Conservation (phyloP, 1,140 invertebrate genomes). For the Drosophila sproati region DNA sequence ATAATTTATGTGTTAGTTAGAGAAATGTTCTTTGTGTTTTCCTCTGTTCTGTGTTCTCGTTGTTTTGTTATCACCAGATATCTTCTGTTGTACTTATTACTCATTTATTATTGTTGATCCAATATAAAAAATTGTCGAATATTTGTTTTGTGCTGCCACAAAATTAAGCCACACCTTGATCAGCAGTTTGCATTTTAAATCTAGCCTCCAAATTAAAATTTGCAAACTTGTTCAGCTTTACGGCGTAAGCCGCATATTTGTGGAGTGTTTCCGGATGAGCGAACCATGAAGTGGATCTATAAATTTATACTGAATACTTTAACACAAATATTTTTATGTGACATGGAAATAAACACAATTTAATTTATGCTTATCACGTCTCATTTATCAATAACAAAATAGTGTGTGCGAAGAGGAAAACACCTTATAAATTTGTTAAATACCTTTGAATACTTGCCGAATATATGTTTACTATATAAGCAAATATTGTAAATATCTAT, state of each 20-base stretch:
- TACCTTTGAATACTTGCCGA: no score
- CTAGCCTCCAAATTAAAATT: constrained; percentile 6
- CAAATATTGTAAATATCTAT: not conserved
- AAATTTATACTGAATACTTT: not conserved
- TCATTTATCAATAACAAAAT: no score
- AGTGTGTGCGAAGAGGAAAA: no score
- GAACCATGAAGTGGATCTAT: not conserved
- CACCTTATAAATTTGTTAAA: no score
- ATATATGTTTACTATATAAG: no score
- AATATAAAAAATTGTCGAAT: not conserved
- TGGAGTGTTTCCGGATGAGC: constrained; percentile 28
- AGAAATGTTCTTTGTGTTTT: constrained; percentile 65
- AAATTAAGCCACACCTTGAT: constrained; percentile 21
- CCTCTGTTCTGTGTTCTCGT: constrained; percentile 40
- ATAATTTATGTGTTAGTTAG: constrained; percentile 26
- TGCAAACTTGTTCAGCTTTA: not conserved
- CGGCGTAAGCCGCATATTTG: constrained; percentile 17
- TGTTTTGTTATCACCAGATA: constrained; percentile 65
- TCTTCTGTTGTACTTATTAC: constrained; percentile 55
- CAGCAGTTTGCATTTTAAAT: constrained; percentile 27
- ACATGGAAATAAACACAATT: no score
- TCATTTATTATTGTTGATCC: constrained; percentile 22
- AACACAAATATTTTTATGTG: not conserved
- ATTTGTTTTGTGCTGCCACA: constrained; percentile 18
- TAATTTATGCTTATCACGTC: no score